Base-by-base conservation (phyloP, 2,888 invertebrate species). In the Pegoplata infirma region DNA sequence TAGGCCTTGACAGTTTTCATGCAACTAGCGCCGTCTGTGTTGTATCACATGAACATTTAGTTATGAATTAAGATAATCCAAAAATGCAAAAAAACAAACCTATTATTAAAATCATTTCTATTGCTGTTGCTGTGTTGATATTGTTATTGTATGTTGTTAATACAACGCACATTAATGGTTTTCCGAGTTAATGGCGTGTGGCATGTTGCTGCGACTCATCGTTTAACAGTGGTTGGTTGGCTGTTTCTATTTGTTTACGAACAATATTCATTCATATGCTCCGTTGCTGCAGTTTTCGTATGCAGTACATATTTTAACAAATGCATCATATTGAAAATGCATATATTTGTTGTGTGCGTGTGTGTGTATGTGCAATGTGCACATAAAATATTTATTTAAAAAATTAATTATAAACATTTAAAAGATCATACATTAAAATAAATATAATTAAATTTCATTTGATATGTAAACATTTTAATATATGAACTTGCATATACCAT, bases 181-280 rank as follows among this genome's bases (percentile, higher is more conserved):
- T 73, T 79, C 69, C 59, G 58, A 76, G 78, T 76, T 82, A 80
- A 81, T 81, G 74, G 79, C 79, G 75, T 81, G 79, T 81, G 81
- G 80, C 82, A 80, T 75, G 79, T 80, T 79, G 76, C 71, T 79
- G 76, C 71, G 56, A 79, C 71, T 63, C 71, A 79, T 79, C 69
- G 66, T 71, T 75, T 71, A 67, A 59, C 66, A 71, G 67, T 71
- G 75, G 71, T 75, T 71, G 75, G 71, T 75, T 71, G 69, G 66
- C 17, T 59, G 12, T 61, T 8, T 46, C 51, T 58, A 53, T 58
- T 71, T 69, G 64, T 59, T 71, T 59, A 47, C n/a, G n/a, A 58
- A 19, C 6, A 36, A n/a, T n/a, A n/a, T n/a, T 21, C 44, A 44
- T 53, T 25, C 14, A n/a, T 28, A n/a, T 40, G n/a, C n/a, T n/a